phyloP scores from a whole-genome alignment of 92 coral and sea anemone species.

The Porites evermanni region DNA sequence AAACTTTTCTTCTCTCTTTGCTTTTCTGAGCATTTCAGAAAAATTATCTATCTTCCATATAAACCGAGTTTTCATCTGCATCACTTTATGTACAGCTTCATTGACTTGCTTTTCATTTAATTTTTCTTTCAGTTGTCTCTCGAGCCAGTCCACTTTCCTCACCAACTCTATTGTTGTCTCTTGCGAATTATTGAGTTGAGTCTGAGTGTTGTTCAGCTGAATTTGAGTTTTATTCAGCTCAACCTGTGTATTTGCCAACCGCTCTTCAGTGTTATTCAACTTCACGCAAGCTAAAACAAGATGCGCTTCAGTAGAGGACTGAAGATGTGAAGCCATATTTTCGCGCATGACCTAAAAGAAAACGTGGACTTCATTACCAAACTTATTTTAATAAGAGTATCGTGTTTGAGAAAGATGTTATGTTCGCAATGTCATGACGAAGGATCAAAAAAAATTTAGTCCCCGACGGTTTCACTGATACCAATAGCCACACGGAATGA shows the following conservation, averaged over 20 bases:
- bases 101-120: neutral
- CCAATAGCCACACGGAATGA: no score
- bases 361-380: neutral
- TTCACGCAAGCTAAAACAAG: neutral
- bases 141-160: neutral
- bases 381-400: no score
- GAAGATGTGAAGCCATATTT: neutral
- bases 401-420: no score
- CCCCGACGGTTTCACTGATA: no score
- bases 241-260: neutral
- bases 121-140: neutral
- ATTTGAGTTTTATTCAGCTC: neutral
- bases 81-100: neutral
- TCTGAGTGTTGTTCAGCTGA: neutral
- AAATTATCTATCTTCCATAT: conserved; percentile 54
- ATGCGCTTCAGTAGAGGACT: neutral
- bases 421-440: no score
- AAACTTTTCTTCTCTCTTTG: conserved; percentile 11
- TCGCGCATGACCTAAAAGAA: neutral
- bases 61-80: neutral
- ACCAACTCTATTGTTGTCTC: neutral
- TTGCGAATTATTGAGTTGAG: neutral
- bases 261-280: neutral
- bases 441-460: no score
- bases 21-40: conserved; percentile 2